Base-by-base conservation (phyloP, 2,113 vertebrate genomes). In the Sigmodon hispidus region DNA sequence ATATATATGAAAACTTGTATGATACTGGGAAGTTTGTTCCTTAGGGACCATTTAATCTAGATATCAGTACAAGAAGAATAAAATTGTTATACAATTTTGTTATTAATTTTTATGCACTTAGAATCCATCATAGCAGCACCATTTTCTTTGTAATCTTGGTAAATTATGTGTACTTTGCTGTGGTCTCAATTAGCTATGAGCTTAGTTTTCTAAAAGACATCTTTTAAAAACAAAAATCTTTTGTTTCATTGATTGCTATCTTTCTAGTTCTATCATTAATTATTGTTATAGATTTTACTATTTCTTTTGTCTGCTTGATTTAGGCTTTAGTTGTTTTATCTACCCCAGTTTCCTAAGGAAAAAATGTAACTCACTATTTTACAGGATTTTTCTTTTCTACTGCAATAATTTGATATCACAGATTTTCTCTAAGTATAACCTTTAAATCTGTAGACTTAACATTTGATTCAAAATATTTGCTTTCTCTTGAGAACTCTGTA, bases 381-480 rank as follows among this genome's bases (percentile, higher is more conserved):
- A 70, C 5, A 63, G 4, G 0, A 65, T 75, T 75, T 75, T 70
- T 45, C 26, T 57, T 55, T 91, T 48, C 34, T 92, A 80, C n/a
- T 80, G 40, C 43, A 86, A 92, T 3, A 45, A 67, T 36, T 36
- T 67, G 67, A 63, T 83, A 10, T 31, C n/a, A 70, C 31, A 43
- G 26, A 79, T 90, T 65, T 79, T 26, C 43, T 85, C 19, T 45
- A 59, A 45, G 2, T 36, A 77, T 29, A 26, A 12, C 1, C 22
- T 69, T 89, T 22, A 79, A 75, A 87, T 86, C 72, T 65, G 0
- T 81, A 75, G 1, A 43, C 21, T 73, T 75, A 26, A 31, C 7
- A 90, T 80, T 90, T 75, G 24, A 11, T 61, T 93, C 29, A 69
- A 92, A 81, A 87, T 93, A 5, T 85, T 72, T 36, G 52, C 16